These are phyloP conservation scores for Metellina segmentata DNA, from an alignment of 2,888 invertebrate species.

Conservation along the genomic window DNA sequence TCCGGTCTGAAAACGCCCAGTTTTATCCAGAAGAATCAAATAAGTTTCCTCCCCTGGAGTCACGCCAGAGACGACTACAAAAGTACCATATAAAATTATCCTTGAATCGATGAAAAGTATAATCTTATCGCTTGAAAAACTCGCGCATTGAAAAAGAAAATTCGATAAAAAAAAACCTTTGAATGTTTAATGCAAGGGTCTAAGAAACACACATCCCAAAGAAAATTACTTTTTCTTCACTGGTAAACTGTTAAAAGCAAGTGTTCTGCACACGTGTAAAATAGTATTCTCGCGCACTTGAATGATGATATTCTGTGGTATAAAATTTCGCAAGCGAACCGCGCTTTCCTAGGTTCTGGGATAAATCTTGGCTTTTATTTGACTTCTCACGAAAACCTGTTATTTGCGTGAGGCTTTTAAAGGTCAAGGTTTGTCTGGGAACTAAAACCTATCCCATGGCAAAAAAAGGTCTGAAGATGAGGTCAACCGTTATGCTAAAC, in stretches of 20 bases:
- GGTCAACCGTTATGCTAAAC: not conserved
- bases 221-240: too few relatives aligned
- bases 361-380: not conserved
- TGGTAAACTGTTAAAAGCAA: too few relatives aligned
- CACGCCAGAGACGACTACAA: not conserved
- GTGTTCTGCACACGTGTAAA: too few relatives aligned
- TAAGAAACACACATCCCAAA: too few relatives aligned
- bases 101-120: too few relatives aligned
- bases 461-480: not conserved
- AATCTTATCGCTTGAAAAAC: too few relatives aligned
- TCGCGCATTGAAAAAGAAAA: too few relatives aligned
- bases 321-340: too few relatives aligned
- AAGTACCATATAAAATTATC: not conserved
- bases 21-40: slow-evolving; percentile 21
- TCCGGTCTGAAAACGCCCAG: slow-evolving; percentile 7
- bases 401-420: not conserved
- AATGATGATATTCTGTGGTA: too few relatives aligned
- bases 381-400: slow-evolving; percentile 35
- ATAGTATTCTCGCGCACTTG: too few relatives aligned
- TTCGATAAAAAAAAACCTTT: too few relatives aligned
- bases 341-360: not conserved
- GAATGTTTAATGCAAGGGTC: too few relatives aligned
- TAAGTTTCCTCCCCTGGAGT: not conserved
- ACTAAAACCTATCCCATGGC: not conserved
- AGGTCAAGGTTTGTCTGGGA: slow-evolving; percentile 29